A percentile compares a stretch with the other conserved stretches of the same genome.
Evolutionary conservation across 2,113 vertebrate species (phyloP).

Genomic region (Willisornis vidua): DNA sequence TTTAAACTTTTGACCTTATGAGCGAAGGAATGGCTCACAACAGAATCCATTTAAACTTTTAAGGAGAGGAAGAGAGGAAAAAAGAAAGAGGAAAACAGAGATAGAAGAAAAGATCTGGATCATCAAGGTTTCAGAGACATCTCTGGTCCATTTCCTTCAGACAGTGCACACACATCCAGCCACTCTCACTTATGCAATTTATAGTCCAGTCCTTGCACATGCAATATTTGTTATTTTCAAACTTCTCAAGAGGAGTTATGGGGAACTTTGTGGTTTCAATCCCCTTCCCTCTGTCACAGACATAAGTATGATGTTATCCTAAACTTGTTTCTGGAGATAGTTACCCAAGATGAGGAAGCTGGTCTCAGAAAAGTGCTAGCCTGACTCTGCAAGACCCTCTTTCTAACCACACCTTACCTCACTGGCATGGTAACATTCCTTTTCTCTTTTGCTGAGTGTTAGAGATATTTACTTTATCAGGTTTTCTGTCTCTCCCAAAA

Average conservation of each 20-base stretch:
- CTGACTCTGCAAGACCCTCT: background rate
- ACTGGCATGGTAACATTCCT: background rate
- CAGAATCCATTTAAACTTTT: background rate
- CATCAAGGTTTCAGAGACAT: background rate
- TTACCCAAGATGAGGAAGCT: background rate
- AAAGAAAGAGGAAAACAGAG: background rate
- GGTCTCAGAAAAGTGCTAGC: background rate
- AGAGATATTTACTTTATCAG: background rate
- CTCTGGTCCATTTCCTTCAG: background rate
- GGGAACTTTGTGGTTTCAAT: background rate
- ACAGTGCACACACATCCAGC: too few species aligned
- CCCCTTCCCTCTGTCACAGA: background rate
- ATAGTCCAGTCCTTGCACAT: background rate
- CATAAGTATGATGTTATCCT: fast-evolving
- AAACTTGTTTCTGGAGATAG: background rate
- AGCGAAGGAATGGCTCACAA: background rate
- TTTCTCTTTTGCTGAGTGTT: background rate
- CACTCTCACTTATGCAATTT: background rate
- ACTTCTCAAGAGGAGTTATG: background rate
- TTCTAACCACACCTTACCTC: background rate
- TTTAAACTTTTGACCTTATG: background rate
- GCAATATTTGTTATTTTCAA: background rate
- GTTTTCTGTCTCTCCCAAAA: background rate
- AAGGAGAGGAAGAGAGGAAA: background rate
- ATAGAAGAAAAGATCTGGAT: background rate